phyloP scores from a whole-genome alignment of 2,113 vertebrate species.

The Pyrgilauda ruficollis region DNA sequence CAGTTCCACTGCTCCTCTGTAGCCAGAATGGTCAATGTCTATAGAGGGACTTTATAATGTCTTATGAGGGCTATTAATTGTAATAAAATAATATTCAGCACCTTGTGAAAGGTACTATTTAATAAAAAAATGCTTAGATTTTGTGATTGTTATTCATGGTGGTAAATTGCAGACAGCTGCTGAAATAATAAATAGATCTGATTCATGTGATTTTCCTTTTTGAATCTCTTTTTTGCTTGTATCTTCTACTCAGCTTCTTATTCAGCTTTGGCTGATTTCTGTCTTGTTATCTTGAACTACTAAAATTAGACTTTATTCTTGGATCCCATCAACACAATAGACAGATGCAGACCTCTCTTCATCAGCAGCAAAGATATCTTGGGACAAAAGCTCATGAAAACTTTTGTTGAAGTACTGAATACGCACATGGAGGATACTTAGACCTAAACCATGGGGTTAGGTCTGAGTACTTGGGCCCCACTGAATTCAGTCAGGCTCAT shows the following conservation, averaged over 20 bases:
- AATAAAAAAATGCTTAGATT: background rate
- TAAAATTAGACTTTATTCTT: slow-evolving; percentile 44
- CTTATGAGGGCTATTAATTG: background rate
- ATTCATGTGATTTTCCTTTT: background rate
- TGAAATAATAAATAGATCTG: slow-evolving; percentile 33
- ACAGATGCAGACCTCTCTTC: background rate
- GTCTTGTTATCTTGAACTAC: background rate
- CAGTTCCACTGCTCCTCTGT: background rate
- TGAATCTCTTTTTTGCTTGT: background rate
- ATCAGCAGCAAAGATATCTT: background rate
- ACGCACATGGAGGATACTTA: background rate
- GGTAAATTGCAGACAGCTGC: slow-evolving; percentile 47
- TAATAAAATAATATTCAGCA: background rate
- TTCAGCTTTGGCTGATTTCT: slow-evolving; percentile 37
- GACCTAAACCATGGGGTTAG: background rate
- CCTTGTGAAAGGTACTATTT: background rate
- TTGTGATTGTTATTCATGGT: background rate
- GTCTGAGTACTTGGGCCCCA: background rate
- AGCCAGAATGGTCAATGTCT: background rate
- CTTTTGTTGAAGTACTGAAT: background rate
- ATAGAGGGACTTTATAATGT: background rate
- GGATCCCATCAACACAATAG: background rate
- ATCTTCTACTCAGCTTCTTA: slow-evolving; percentile 12
- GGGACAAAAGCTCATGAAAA: background rate
- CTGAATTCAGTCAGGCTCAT: background rate